Evolutionary conservation across 2,888 invertebrate genomes (phyloP), one percentile per base, ranked within the genome.

Genomic region (Axea sp.): DNA sequence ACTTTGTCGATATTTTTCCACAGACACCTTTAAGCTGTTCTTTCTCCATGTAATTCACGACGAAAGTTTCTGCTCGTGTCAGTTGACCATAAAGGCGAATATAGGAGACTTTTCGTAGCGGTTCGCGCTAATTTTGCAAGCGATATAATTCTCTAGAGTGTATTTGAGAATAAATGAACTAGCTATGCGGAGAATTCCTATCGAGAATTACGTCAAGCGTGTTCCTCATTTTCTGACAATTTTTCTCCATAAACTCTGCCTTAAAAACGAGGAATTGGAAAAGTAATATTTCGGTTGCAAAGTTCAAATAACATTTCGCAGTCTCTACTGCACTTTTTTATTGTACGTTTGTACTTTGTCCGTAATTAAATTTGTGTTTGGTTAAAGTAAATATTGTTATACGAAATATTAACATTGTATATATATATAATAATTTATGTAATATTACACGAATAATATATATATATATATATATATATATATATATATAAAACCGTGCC

Each of bases 141-240:
- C 55, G 62, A 55, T 62, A 68, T 68, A 67, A 68, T 59, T 68
- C 68, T 33, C 51, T 11, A 14, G 41, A 57, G 59, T 57, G 35
- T 51, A 68, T 68, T 68, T 43, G 33, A 49, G 49, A 51, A 59
- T 59, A 68, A 59, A 68, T 59, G 59, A 68, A 68, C 57, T 67
- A 15, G 37, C 45, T 47, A 22, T 11, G 19, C 22, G n/a, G 28
- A 15, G 28, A 47, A 67, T 57, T 67, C 28, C 39, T 47, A 47
- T 67, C 15, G 55, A 55, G 30, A 55, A 55, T 51, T 65, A 55
- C 17, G 28, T 1, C 5, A 11, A 0, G 14, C 24, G 14, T 24
- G 45, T 53, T 19, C 8, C 22, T 53, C 53, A 65, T 55, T 65
- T 53, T 24, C 19, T 26, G 14, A 45, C 14, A 41, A 53, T 62